Base-by-base conservation (phyloP, 2,113 vertebrate genomes). In the Limanda limanda region DNA sequence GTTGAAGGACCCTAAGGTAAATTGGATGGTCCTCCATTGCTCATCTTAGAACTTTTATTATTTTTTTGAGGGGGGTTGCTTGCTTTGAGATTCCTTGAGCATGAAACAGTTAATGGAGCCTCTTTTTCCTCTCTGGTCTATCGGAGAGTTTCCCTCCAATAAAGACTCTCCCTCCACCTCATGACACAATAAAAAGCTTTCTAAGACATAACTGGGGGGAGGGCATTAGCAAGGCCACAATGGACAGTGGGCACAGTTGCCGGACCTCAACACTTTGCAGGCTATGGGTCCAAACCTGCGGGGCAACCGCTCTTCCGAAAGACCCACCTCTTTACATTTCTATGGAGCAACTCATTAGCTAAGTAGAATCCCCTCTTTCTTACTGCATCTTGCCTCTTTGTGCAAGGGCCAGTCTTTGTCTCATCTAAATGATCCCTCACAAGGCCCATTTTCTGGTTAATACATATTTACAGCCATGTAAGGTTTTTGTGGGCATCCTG, bases 391-490 rank as follows among this genome's bases (percentile, higher is more conserved):
- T 93, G 93, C 94, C 93, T 92, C 93, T 93, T 96, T 95, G 94
- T 95, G 90, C 81, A 82, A 92, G 88, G 88, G 83, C 86, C 74
- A n/a, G 86, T 91, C 95, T 96, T 95, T 95, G 93, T 95, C 92
- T 92, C 85, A 79, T 93, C 92, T 95, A 96, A 95, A 95, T 96
- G 92, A 95, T 95, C 91, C 94, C 90, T 94, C 95, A 95, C 95
- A 94, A 95, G 95, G 88, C 93, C 95, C 91, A 95, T 94, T 95
- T 96, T 96, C 94, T 95, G 96, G 95, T 97, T 97, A 96, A 97
- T 97, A 96, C 96, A 95, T 96, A 95, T 97, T 97, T 98, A 96
- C 93, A 95, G 92, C 95, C 89, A 87, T 93, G 94, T 95, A 93
- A 93, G 94, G 91, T 94, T 94, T 95, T 92, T 95, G 95, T 95